A percentile compares a stretch with the other conserved stretches of the same genome.
Conservation (phyloP, 2,888 invertebrate genomes). For the Willowsia nigromaculata region DNA sequence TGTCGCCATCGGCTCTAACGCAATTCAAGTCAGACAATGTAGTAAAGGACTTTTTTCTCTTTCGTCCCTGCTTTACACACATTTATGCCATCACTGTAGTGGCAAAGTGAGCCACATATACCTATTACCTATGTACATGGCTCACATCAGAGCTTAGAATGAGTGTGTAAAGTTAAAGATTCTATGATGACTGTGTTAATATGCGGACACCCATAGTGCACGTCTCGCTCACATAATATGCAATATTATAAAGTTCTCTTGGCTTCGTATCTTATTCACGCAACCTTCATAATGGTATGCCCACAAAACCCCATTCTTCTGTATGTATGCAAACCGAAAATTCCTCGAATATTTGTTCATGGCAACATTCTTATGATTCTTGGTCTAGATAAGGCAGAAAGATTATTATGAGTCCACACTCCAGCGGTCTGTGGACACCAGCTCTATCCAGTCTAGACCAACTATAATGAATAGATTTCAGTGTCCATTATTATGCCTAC, state of each 20-base stretch:
- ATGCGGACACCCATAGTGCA: background rate
- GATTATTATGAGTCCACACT: slow-evolving; percentile 41
- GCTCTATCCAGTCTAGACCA: background rate
- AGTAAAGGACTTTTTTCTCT: slow-evolving; percentile 45
- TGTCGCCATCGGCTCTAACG: slow-evolving; percentile 48
- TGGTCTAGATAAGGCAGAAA: slow-evolving; percentile 3
- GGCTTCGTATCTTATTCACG: background rate
- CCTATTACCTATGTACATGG: no score
- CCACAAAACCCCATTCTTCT: background rate
- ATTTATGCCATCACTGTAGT: slow-evolving; percentile 3
- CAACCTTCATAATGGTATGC: background rate
- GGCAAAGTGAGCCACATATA: background rate
- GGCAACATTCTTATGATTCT: background rate
- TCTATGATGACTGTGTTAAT: slow-evolving; percentile 13
- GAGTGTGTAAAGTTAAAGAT: no score
- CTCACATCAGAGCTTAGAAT: no score
- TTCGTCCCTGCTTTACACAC: slow-evolving; percentile 31
- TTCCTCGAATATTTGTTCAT: slow-evolving; percentile 4
- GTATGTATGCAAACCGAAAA: background rate
- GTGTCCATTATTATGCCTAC: slow-evolving; percentile 49
- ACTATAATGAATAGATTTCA: slow-evolving; percentile 26
- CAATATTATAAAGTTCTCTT: background rate
- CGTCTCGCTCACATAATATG: background rate
- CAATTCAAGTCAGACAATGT: slow-evolving; percentile 52
- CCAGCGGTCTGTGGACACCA: background rate